phyloP scores from a whole-genome alignment of 1,140 invertebrate genomes.

The Maconellicoccus hirsutus region DNA sequence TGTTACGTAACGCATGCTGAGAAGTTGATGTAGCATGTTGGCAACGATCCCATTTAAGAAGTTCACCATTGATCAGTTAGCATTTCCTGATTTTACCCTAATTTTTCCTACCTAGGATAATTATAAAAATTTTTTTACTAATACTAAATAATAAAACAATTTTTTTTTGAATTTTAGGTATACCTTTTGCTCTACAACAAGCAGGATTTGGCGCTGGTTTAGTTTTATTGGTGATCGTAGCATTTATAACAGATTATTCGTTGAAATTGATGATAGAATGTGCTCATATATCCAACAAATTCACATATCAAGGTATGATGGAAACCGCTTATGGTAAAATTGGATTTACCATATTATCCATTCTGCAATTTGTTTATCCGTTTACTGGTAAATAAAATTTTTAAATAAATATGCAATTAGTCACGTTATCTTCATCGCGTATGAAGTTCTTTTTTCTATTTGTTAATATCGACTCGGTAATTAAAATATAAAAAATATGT shows the following conservation, averaged over 20 bases:
- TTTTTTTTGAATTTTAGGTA: conserved; percentile 41
- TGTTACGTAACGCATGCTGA: too few relatives aligned
- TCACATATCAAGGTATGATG: conserved; percentile 76
- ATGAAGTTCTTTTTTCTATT: too few relatives aligned
- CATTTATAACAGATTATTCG: conserved; percentile 71
- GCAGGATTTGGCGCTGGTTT: conserved; percentile 70
- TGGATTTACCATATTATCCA: conserved; percentile 65
- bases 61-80: too few relatives aligned
- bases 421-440: too few relatives aligned
- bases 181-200: conserved; percentile 69
- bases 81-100: too few relatives aligned
- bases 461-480: too few relatives aligned
- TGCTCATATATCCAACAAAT: conserved; percentile 65
- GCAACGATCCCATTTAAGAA: too few relatives aligned
- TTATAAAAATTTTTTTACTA: too few relatives aligned
- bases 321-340: conserved; percentile 65
- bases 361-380: conserved; percentile 74
- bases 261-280: conserved; percentile 69
- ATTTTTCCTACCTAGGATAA: too few relatives aligned
- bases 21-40: too few relatives aligned
- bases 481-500: too few relatives aligned
- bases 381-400: conserved; percentile 56
- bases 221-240: conserved; percentile 58
- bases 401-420: not conserved
- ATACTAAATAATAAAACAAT: too few relatives aligned